Evolutionary conservation across 2,888 invertebrate genomes (phyloP).

Genomic region (Pollenia labialis): DNA sequence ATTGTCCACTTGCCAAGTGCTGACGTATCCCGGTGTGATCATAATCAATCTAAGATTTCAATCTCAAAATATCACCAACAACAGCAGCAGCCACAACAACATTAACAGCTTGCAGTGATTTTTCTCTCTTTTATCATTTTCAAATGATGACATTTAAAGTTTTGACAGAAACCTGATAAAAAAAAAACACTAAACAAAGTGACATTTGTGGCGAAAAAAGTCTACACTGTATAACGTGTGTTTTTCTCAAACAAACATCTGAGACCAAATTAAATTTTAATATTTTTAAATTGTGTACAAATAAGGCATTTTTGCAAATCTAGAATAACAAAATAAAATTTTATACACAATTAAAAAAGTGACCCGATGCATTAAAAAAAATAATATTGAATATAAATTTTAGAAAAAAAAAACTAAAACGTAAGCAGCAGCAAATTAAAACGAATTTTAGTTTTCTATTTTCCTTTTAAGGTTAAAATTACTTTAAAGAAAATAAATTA

Average conservation of each 20-base stretch:
- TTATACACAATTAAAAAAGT: conserved; percentile 4
- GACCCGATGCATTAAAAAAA: conserved; percentile 6
- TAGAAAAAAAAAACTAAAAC: not conserved
- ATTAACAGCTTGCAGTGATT: conserved; percentile 29
- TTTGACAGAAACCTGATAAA: conserved; percentile 8
- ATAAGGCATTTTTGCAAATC: conserved; percentile 19
- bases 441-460: conserved; percentile 23
- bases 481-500: conserved; percentile 63
- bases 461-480: conserved; percentile 70
- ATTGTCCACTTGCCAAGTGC: conserved; percentile 80
- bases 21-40: conserved; percentile 75
- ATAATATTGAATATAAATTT: not conserved
- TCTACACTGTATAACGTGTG: not conserved
- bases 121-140: conserved; percentile 34
- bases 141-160: conserved; percentile 62
- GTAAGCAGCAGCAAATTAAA: conserved; percentile 40
- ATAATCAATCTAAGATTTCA: conserved; percentile 71
- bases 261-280: conserved; percentile 10
- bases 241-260: not conserved
- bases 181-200: conserved; percentile 26
- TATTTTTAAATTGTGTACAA: conserved; percentile 22
- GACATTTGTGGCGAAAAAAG: conserved; percentile 30
- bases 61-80: conserved; percentile 49
- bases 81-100: conserved; percentile 32
- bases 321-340: not conserved